phyloP scores from a whole-genome alignment of 1,140 invertebrate genomes.

The Atta texana region DNA sequence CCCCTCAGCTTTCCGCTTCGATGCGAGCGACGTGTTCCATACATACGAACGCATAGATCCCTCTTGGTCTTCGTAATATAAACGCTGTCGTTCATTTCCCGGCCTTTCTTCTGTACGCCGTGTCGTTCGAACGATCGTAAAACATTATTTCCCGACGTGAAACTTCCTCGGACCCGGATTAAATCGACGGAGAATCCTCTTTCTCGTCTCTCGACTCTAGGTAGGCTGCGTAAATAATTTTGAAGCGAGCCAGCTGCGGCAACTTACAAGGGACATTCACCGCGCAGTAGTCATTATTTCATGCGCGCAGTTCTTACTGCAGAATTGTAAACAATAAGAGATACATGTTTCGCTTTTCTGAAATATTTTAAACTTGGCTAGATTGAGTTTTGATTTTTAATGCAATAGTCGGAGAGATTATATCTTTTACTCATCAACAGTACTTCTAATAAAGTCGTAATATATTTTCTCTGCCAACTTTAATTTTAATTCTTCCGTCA shows the following conservation, averaged over 20 bases:
- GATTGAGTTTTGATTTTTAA: neutral
- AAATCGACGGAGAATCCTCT: slow-evolving; percentile 12
- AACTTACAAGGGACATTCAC: slow-evolving; percentile 44
- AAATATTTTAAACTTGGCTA: neutral
- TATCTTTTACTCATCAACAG: neutral
- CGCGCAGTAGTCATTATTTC: slow-evolving; percentile 19
- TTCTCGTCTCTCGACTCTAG: slow-evolving; percentile 22
- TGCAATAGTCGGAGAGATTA: neutral
- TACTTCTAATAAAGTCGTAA: neutral
- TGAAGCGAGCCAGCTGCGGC: slow-evolving; percentile 36
- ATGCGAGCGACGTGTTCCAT: slow-evolving; percentile 35
- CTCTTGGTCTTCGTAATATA: slow-evolving; percentile 25
- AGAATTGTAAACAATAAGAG: slow-evolving; percentile 19
- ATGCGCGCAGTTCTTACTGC: neutral
- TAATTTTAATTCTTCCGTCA: too few species aligned
- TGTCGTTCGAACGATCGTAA: slow-evolving; percentile 39
- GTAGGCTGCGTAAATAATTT: slow-evolving; percentile 47
- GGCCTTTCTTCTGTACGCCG: slow-evolving; percentile 26
- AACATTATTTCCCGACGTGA: slow-evolving; percentile 39
- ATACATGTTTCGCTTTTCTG: neutral
- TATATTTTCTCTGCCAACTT: too few species aligned
- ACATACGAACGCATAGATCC: neutral
- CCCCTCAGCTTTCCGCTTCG: slow-evolving; percentile 61
- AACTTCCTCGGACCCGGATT: slow-evolving; percentile 47
- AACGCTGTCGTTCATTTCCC: slow-evolving; percentile 34